Percentiles rank a stretch among this genome's conserved stretches.
Conservation (phyloP, 2,797 vertebrate genomes). For the Alca torda region DNA sequence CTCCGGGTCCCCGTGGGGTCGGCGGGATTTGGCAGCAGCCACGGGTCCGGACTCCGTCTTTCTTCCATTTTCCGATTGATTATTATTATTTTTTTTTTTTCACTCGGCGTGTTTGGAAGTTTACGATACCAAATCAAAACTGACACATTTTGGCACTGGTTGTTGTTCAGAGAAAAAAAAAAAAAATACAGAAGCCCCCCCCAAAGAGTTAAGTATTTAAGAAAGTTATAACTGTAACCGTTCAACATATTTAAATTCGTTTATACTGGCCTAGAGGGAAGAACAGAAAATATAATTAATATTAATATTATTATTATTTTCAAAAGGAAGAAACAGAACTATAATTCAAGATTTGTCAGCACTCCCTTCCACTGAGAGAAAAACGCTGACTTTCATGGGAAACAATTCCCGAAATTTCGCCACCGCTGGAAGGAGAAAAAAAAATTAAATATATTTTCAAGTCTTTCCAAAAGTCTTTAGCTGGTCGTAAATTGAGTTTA, state of each 20-base stretch:
- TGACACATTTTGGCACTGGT: constrained; percentile 44
- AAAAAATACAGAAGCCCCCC: background rate
- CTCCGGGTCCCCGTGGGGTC: background rate
- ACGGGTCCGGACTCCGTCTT: constrained; percentile 20
- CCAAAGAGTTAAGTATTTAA: constrained; percentile 46
- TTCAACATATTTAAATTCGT: constrained; percentile 67
- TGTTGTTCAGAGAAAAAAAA: background rate
- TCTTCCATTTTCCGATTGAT: background rate
- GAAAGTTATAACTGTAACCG: constrained; percentile 37
- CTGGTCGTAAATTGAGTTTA: constrained; percentile 45
- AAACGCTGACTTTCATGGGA: constrained; percentile 37
- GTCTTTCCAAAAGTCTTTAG: constrained; percentile 74
- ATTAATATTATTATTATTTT: constrained; percentile 58
- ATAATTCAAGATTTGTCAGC: constrained; percentile 57
- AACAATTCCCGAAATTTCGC: constrained; percentile 61
- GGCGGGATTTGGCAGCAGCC: constrained; percentile 23
- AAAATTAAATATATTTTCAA: constrained; percentile 80
- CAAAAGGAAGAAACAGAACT: constrained; percentile 65
- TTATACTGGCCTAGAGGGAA: constrained; percentile 77
- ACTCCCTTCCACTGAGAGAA: constrained; percentile 51
- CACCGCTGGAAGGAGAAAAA: constrained; percentile 19
- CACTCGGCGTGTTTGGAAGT: background rate
- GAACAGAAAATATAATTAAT: constrained; percentile 28
- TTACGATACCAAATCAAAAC: constrained; percentile 50
- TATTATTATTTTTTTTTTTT: background rate